Conservation (phyloP, 2,888 invertebrate genomes). For the Diarsia mendica region DNA sequence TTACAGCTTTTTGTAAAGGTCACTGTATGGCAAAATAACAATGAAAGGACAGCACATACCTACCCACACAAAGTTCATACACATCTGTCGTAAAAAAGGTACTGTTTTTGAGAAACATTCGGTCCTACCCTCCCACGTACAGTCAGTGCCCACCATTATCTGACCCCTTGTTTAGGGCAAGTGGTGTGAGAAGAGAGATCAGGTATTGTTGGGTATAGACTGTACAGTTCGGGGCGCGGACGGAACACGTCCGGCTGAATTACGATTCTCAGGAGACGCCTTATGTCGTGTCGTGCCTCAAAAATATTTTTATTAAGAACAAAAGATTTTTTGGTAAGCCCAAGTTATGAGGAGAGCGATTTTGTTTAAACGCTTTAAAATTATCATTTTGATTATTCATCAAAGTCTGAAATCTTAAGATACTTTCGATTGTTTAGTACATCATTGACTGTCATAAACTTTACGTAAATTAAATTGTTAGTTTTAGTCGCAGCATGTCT, state of each 20-base stretch:
- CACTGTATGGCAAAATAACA: background rate
- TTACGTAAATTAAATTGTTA: background rate
- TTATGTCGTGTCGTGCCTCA: conserved; percentile 77
- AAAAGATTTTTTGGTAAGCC: conserved; percentile 69
- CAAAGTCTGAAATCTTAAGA: too few relatives aligned
- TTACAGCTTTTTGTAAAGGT: background rate
- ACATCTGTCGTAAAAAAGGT: conserved; percentile 20
- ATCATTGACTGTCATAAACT: background rate
- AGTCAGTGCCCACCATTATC: too few relatives aligned
- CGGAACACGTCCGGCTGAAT: conserved; percentile 58
- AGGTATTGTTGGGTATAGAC: too few relatives aligned
- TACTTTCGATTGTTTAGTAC: too few relatives aligned
- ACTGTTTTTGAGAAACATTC: conserved; percentile 29
- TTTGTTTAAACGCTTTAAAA: too few relatives aligned
- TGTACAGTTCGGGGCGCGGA: conserved; percentile 45
- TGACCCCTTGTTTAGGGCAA: too few relatives aligned
- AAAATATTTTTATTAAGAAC: conserved; percentile 84
- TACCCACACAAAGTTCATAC: conserved; percentile 1
- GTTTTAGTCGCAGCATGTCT: too few relatives aligned
- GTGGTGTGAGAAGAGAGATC: too few relatives aligned
- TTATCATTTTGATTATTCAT: too few relatives aligned
- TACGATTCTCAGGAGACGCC: conserved; percentile 62
- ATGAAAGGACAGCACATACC: background rate
- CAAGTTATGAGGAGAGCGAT: conserved; percentile 64
- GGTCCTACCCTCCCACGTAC: conserved; percentile 59